Evolutionary conservation across 2,113 vertebrate species (phyloP), one percentile per base, ranked within the genome.

Genomic region (Mesocricetus auratus): DNA sequence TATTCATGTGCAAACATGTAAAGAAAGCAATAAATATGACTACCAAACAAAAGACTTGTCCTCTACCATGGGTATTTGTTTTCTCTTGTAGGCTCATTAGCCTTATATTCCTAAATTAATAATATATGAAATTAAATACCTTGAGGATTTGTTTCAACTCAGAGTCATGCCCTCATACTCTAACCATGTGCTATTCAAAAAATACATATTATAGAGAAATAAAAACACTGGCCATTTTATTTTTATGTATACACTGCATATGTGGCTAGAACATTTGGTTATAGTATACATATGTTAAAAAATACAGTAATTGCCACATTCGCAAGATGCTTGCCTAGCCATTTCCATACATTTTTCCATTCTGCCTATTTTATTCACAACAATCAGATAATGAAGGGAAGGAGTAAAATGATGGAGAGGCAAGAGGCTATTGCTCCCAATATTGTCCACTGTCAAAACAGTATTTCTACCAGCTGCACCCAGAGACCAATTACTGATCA

Each of bases 401-500:
- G 88, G 45, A 75, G 39, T 95, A 79, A 87, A 97, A 97, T 86
- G 47, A 74, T 36, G 79, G 66, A 36, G 91, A 96, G 98, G 91
- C 93, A 97, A 91, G 92, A 50, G 29, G 97, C 82, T 97, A 33
- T 92, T 96, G 75, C 90, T 97, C 97, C 96, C 96, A 97, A 94
- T 90, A 96, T 88, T 77, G 4, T 15, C 97, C 98, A 89, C 95
- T 96, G 97, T 95, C 92, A 74, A 97, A 98, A 97, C 98, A 98
- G 95, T 95, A 79, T 92, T 96, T 97, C 58, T 16, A 97, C 94
- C 94, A 93, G 97, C 93, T 91, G 95, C 98, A 98, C 98, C 98
- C 98, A 98, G 98, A 98, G 98, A 98, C 98, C 98, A 98, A 98
- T 99, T 98, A 98, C 97, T 96, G 96, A 98, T 98, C 97, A 97